phyloP scores from a whole-genome alignment of 1,140 invertebrate species.

The Diorhabda sublineata region DNA sequence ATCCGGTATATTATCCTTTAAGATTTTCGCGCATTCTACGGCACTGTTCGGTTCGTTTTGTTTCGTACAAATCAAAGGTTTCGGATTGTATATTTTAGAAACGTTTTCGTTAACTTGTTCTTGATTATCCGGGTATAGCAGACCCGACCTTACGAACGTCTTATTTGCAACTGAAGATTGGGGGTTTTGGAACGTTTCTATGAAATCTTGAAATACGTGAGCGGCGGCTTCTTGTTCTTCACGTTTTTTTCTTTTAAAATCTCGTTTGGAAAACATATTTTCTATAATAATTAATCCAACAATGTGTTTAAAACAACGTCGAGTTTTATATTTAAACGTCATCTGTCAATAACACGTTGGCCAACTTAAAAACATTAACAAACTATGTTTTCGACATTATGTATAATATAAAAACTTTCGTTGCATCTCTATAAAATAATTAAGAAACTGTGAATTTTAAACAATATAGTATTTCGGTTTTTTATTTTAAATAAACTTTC shows the following conservation, averaged over 20 bases:
- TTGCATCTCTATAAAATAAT: too few species aligned
- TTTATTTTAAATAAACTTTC: too few species aligned
- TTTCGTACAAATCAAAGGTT: constrained; percentile 32
- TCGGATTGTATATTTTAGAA: constrained; percentile 38
- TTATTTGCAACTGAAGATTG: constrained; percentile 28
- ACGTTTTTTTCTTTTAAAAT: constrained; percentile 48
- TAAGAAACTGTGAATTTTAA: too few species aligned
- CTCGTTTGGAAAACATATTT: constrained; percentile 1
- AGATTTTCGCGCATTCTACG: constrained; percentile 39
- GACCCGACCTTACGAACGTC: constrained; percentile 41
- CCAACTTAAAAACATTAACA: too few species aligned
- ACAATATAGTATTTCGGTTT: too few species aligned
- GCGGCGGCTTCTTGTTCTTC: constrained; percentile 85
- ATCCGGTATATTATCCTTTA: constrained; percentile 41
- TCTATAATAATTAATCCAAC: too few species aligned
- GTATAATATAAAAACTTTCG: too few species aligned
- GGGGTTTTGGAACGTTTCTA: constrained; percentile 41
- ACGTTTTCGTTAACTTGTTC: constrained; percentile 22
- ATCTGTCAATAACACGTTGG: too few species aligned
- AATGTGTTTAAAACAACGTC: background rate
- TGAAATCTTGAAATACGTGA: constrained; percentile 50
- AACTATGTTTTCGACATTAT: too few species aligned
- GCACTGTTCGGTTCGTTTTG: constrained; percentile 51
- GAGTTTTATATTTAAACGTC: background rate
- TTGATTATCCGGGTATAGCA: constrained; percentile 33